A percentile compares a stretch with the other conserved stretches of the same genome.
phyloP scores from a whole-genome alignment of 2,797 vertebrate species.

The Mus minutoides region DNA sequence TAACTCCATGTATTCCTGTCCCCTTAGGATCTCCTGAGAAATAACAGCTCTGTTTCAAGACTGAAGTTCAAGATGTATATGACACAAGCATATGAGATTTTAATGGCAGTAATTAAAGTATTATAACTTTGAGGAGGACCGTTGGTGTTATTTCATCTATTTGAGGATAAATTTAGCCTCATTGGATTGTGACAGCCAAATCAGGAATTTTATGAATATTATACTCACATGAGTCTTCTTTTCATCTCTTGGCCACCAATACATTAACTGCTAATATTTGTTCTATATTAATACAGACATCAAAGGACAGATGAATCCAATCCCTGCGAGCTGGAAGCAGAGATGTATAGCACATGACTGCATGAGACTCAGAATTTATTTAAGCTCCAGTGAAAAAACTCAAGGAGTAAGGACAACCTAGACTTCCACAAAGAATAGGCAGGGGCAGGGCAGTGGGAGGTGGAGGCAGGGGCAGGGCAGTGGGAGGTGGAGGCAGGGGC shows the following conservation, averaged over 20 bases:
- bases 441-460: too few relatives aligned
- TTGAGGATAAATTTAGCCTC: conserved; percentile 69
- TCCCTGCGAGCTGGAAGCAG: conserved; percentile 35
- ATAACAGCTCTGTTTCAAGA: conserved; percentile 52
- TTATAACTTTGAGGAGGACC: conserved; percentile 68
- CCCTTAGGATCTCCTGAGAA: conserved; percentile 42
- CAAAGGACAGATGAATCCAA: conserved; percentile 66
- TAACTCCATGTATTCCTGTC: not conserved
- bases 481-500: too few relatives aligned
- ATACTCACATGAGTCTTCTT: conserved; percentile 31
- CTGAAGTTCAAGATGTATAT: conserved; percentile 49
- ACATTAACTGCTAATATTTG: conserved; percentile 74
- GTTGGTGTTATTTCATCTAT: conserved; percentile 59
- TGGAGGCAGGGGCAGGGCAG: too few relatives aligned
- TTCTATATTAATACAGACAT: conserved; percentile 75
- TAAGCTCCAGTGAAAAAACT: conserved; percentile 26
- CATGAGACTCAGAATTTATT: conserved; percentile 52
- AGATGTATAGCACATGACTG: not conserved
- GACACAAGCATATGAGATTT: conserved; percentile 62
- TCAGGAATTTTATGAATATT: conserved; percentile 70
- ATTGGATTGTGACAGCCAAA: conserved; percentile 61
- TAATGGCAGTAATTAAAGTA: conserved; percentile 74
- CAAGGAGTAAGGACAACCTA: not conserved
- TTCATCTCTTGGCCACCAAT: conserved; percentile 67
- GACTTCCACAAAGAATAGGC: not conserved